Evolutionary conservation across 2,113 vertebrate species (phyloP), one percentile per base, ranked within the genome.

Genomic region (Grus americana): DNA sequence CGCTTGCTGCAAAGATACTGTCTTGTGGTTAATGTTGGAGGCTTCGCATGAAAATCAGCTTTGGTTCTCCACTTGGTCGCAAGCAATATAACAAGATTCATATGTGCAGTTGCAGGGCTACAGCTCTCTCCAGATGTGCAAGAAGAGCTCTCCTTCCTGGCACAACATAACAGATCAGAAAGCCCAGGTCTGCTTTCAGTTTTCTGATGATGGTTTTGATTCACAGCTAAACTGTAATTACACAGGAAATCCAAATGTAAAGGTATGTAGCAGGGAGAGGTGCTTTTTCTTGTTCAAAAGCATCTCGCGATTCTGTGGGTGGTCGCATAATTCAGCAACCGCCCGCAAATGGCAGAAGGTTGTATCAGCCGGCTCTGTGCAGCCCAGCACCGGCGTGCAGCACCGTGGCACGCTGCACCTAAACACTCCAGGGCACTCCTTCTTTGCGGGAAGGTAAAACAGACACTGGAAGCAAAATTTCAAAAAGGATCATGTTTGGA

Each of bases 141-240:
- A 30, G 86, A 94, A 76, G 32, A 93, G 9, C 62, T 88, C 71
- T 68, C 1, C 0, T 68, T 93, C 72, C 90, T 95, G 73, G 90
- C 66, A 94, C 65, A 61, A 79, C 88, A 68, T 94, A 73, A 86
- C 67, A 93, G 63, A 54, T 86, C 85, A 87, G 79, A 92, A 97
- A 93, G 26, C 63, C 11, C 49, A 52, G 52, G 46, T 87, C 68
- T 44, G 63, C 70, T 91, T 96, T 96, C 63, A 58, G 58, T 71
- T 93, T 97, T 92, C 46, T 97, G 97, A 95, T 79, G 75, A 86
- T 66, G 67, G n/a, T 92, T 93, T 96, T 91, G 82, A 94, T 96
- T 94, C 63, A 15, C 81, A 89, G 70, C 42, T 94, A 94, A 93
- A 75, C 36, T 92, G 73, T 54, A 79, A 94, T 71, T 96, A 86